These are phyloP conservation scores for Chrysocyon brachyurus DNA, from an alignment of 2,797 vertebrate genomes.

Conservation along the genomic window DNA sequence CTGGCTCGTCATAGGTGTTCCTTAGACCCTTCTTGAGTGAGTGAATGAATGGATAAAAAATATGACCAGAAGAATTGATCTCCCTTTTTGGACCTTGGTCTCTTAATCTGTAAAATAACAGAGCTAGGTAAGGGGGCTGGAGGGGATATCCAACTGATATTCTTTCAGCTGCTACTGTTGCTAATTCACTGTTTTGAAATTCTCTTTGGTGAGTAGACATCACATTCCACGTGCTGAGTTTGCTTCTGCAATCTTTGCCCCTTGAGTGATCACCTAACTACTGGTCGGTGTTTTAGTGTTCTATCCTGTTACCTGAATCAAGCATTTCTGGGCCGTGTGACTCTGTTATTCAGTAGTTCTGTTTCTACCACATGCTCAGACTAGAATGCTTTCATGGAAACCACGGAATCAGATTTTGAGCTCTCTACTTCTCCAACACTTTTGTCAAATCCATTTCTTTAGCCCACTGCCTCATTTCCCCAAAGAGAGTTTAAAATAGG, in stretches of 20 bases:
- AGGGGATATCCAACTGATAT: background rate
- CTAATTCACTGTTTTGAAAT: background rate
- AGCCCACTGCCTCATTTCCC: background rate
- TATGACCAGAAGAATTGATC: background rate
- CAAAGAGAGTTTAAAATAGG: slow-evolving; percentile 34
- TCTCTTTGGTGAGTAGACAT: background rate
- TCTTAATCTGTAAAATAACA: background rate
- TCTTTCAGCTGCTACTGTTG: background rate
- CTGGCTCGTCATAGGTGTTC: background rate
- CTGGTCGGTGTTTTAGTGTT: background rate
- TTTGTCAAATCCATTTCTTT: background rate
- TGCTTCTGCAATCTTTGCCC: background rate
- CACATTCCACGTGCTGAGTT: background rate
- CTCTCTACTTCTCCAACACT: background rate
- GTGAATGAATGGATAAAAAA: background rate
- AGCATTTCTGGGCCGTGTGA: background rate
- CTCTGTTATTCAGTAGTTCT: background rate
- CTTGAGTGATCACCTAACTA: background rate
- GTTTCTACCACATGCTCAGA: background rate
- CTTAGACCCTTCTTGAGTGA: background rate
- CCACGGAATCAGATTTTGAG: background rate
- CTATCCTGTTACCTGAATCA: background rate
- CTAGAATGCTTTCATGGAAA: background rate
- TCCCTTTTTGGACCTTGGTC: background rate
- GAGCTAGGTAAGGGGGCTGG: background rate